Conservation (phyloP, 1,140 invertebrate genomes). For the Drosophila bocki region DNA sequence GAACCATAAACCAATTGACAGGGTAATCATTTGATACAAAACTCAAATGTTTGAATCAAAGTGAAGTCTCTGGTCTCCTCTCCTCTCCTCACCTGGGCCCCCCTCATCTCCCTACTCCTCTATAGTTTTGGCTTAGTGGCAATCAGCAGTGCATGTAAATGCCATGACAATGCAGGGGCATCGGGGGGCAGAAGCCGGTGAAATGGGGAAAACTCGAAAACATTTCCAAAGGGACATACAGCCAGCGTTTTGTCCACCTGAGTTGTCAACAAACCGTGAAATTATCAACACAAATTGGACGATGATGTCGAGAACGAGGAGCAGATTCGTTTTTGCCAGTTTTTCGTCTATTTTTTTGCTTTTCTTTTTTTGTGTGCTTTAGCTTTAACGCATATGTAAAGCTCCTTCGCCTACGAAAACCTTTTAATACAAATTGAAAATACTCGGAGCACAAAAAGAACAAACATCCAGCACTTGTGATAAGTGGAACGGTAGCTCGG, state of each 20-base stretch:
- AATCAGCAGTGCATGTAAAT: constrained; percentile 80
- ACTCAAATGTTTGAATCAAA: constrained; percentile 70
- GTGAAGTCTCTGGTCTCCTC: constrained; percentile 38
- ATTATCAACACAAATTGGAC: constrained; percentile 83
- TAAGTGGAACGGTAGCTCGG: constrained; percentile 53
- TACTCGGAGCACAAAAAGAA: constrained; percentile 64
- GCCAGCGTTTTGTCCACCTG: constrained; percentile 70
- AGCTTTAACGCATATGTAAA: constrained; percentile 75
- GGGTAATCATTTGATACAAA: constrained; percentile 75
- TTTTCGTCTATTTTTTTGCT: constrained; percentile 30
- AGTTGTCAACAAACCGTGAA: constrained; percentile 84
- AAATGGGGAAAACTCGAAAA: constrained; percentile 44
- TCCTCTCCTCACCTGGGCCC: not conserved
- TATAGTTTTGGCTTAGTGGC: constrained; percentile 70
- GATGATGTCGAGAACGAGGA: constrained; percentile 52
- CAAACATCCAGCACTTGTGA: constrained; percentile 60
- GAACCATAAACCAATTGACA: constrained; percentile 80
- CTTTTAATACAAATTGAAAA: constrained; percentile 83
- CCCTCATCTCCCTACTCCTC: constrained; percentile 10
- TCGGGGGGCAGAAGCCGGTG: not conserved
- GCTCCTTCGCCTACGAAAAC: constrained; percentile 60
- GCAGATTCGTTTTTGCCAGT: constrained; percentile 51
- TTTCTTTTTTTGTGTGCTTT: constrained; percentile 18
- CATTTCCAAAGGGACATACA: constrained; percentile 54
- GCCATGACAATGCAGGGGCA: constrained; percentile 71